Evolutionary conservation across 23 tunicate species (phyloP), one percentile per base, ranked within the genome.

Genomic region (Botrylloides violaceus): DNA sequence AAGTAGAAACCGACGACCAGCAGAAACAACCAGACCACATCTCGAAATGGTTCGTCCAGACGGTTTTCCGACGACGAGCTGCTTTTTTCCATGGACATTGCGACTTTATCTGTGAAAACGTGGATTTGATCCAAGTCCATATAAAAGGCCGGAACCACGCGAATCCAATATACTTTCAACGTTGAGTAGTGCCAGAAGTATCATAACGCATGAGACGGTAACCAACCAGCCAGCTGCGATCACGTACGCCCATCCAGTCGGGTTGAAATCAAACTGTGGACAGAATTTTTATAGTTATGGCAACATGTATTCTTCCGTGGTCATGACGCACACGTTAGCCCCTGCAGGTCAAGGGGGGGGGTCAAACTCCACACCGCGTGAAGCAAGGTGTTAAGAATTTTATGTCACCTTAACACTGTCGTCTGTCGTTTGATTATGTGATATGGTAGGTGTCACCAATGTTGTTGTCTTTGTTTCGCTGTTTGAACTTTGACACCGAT

Each of bases 231-330:
- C 53, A 3, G 84, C 97, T 3, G 97, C 87, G 2, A 90, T 90
- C 30, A 90, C 76, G 81, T 90, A 90, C 49, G 85, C 80, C 97
- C 97, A 90, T 0, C 81, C 90, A 21, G 83, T 82, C 1, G 97
- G 97, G 79, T 90, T 83, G 53, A 90, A 68, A 15, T 35, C 60
- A 1, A 1, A 26, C 74, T 68, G 66, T 0, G 57, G n/a, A n/a
- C n/a, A n/a, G n/a, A n/a, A n/a, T n/a, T n/a, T n/a, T n/a, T n/a
- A n/a, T n/a, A n/a, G n/a, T n/a, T n/a, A n/a, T n/a, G n/a, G n/a
- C n/a, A n/a, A n/a, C n/a, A n/a, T n/a, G n/a, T n/a, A n/a, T n/a
- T n/a, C n/a, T n/a, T n/a, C n/a, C n/a, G n/a, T n/a, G n/a, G n/a
- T n/a, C n/a, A n/a, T n/a, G n/a, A n/a, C n/a, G n/a, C n/a, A n/a